These are phyloP conservation scores for Carollia perspicillata DNA, from an alignment of 2,113 vertebrate genomes.

Conservation along the genomic window DNA sequence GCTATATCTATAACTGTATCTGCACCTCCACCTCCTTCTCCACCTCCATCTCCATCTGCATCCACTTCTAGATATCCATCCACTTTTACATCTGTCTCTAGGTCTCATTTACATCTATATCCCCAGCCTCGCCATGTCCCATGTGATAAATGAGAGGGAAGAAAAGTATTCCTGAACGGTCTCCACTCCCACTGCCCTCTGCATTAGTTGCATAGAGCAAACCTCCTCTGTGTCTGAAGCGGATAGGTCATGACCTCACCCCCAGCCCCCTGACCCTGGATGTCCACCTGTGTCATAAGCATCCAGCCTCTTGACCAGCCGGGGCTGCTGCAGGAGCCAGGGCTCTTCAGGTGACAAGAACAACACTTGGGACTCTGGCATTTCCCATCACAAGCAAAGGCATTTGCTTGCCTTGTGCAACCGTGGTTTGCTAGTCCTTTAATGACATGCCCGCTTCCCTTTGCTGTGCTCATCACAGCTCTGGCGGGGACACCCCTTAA, in stretches of 20 bases:
- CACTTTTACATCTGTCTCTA: neutral
- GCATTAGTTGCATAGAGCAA: neutral
- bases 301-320: neutral
- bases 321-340: neutral
- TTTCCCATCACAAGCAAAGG: neutral
- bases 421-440: neutral
- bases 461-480: neutral
- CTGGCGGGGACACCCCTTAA: neutral
- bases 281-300: rapidly evolving
- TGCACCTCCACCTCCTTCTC: neutral
- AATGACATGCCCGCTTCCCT: neutral
- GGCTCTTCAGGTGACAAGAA: neutral
- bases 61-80: neutral
- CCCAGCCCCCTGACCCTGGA: neutral
- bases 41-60: neutral
- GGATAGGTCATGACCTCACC: neutral
- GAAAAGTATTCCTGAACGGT: neutral
- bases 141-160: neutral
- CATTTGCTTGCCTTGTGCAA: neutral
- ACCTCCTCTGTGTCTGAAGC: neutral
- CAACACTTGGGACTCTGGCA: no score
- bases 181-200: neutral
- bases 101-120: neutral
- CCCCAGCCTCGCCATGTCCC: rapidly evolving
- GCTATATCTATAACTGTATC: rapidly evolving